Evolutionary conservation across 2,888 invertebrate genomes (phyloP), one percentile per base, ranked within the genome.

Genomic region (Eupithecia insigniata): DNA sequence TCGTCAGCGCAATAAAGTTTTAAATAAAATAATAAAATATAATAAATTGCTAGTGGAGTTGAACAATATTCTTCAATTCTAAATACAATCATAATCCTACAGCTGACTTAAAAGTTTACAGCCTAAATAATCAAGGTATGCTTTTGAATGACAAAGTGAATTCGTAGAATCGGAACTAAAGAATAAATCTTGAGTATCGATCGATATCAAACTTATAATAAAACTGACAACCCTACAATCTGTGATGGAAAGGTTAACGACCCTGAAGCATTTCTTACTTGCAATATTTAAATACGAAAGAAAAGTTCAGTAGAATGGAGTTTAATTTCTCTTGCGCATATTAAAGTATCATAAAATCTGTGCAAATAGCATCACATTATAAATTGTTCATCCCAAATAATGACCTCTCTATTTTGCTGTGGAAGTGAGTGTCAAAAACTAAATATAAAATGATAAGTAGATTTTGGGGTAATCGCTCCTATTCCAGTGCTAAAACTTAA

Each of bases 171-270:
- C 22, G 4, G 26, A 26, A 22, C 14, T 1, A 26, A 14, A 26
- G 1, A 0, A 43, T 43, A 22, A 26, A 14, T 26, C 3, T 22
- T 51, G 10, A 22, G 22, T 46, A 2, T 10, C 46, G 8, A 2
- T 10, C 46, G 8, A 51, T 22, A 51, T 12, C 12, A 12, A 51
- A 22, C 22, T 51, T 22, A 51, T 46, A 22, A 43, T 22, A 51
- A n/a, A 46, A 51, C 22, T 51, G 51, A 55, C 55, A 55, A 26
- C 55, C 55, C 55, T 55, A 55, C n/a, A 26, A 14, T 26, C 22
- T 26, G 26, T 26, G 55, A 55, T 55, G 55, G 26, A 55, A 55
- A 55, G 55, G 22, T 55, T 55, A 55, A 55, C 26, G 26, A 55
- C 55, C 26, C 26, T 26, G 12, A 26, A 55, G 1, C 12, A 55